Evolutionary conservation across 2,888 invertebrate species (phyloP), one percentile per base, ranked within the genome.

Genomic region (Cephus runcator): DNA sequence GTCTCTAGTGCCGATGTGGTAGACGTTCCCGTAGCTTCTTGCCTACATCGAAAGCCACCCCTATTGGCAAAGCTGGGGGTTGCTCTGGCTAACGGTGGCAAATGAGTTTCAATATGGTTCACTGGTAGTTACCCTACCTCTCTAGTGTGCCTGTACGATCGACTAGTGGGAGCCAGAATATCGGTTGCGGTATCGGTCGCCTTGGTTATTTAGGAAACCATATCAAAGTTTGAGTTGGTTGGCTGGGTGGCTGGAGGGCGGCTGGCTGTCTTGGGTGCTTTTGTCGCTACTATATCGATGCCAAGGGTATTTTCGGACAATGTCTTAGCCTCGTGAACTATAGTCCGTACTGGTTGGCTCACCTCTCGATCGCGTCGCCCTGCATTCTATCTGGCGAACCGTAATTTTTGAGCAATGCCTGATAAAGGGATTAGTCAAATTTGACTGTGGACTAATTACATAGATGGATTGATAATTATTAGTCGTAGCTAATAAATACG

Each of bases 201-300:
- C 88, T 89, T 88, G 89, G 89, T 89, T 89, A 90, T 89, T 90
- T 88, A 88, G 88, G 87, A 90, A 89, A 89, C 89, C 89, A 88
- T 89, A 88, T 88, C 89, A 89, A 89, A 89, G 86, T 89, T 89
- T 88, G 89, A 88, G 87, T 87, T 86, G 88, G 85, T 87, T 87
- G 86, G 83, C 86, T 36, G 36, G 36, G 12, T 36, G 36, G 36
- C 36, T 36, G 12, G 35, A 34, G 12, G 40, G 40, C 9, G 40
- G 40, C 23, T 56, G 56, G 56, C 56, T 56, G 23, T 56, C 56
- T 23, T 23, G 56, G 56, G 23, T 56, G 23, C 23, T 56, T 23
- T 15, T 40, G 15, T 40, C 40, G 40, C 23, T 23, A 2, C 56
- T 23, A 56, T 23, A 23, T 56, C 56, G 56, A 9, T 23, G 9